A percentile compares a stretch with the other conserved stretches of the same genome.
These are phyloP conservation scores for Pseudanteris insignis DNA, from an alignment of 2,888 invertebrate genomes.

Conservation along the genomic window DNA sequence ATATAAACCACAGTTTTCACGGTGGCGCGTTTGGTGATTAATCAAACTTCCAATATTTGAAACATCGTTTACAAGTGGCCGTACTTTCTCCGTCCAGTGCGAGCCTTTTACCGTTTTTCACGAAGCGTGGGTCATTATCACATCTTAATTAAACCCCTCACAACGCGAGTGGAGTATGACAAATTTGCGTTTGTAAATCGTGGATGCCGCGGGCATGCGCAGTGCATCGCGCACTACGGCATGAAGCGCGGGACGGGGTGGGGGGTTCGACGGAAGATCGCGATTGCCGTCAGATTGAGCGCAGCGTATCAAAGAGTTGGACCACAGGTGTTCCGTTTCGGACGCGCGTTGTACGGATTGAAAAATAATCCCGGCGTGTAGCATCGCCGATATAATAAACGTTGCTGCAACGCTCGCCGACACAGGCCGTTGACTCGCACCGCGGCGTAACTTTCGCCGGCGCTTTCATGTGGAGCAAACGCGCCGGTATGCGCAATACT, in stretches of 20 bases:
- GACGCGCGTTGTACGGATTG: slow-evolving; percentile 37
- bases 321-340: slow-evolving; percentile 41
- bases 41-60: no score
- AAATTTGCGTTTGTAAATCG: no score
- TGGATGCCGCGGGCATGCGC: no score
- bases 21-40: no score
- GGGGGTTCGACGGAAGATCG: slow-evolving; percentile 2
- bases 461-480: slow-evolving; percentile 59
- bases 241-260: not conserved
- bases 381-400: slow-evolving; percentile 44
- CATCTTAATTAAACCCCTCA: no score
- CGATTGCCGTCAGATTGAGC: slow-evolving; percentile 16
- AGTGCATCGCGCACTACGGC: not conserved
- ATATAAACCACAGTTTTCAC: no score
- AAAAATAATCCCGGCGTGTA: slow-evolving; percentile 38
- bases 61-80: no score
- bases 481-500: slow-evolving; percentile 37
- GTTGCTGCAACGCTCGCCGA: slow-evolving; percentile 45
- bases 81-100: no score
- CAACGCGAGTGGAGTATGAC: no score
- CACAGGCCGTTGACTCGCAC: slow-evolving; percentile 59
- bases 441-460: slow-evolving; percentile 58
- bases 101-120: no score
- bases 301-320: slow-evolving; percentile 32
- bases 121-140: no score